Percentiles rank a stretch among this genome's conserved stretches.
phyloP scores from a whole-genome alignment of 2,888 invertebrate species.

The Macrophya annulata region DNA sequence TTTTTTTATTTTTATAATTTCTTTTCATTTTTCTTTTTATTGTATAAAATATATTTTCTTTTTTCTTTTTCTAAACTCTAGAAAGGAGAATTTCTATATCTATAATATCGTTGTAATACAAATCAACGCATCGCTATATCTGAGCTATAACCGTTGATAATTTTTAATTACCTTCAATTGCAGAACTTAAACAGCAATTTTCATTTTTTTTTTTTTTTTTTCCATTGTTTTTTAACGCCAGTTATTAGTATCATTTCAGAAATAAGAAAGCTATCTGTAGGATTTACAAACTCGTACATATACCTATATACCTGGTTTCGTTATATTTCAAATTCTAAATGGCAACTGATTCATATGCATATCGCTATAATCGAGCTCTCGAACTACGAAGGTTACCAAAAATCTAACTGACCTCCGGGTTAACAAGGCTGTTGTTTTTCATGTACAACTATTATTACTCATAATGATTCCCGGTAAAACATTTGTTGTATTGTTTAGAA shows the following conservation, averaged over 20 bases:
- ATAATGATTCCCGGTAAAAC: neutral
- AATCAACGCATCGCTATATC: no score
- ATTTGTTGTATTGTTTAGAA: no score
- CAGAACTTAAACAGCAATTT: no score
- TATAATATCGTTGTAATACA: no score
- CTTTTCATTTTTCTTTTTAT: neutral
- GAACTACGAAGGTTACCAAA: constrained; percentile 1
- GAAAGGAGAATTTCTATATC: no score
- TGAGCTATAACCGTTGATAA: no score
- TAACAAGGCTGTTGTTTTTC: constrained; percentile 32
- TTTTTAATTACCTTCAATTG: no score
- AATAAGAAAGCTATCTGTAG: neutral
- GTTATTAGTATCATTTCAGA: no score
- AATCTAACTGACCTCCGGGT: neutral
- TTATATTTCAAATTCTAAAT: neutral
- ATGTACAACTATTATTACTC: neutral
- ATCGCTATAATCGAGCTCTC: neutral
- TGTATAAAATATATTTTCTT: neutral
- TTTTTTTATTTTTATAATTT: neutral
- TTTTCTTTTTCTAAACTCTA: no score
- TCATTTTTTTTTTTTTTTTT: no score
- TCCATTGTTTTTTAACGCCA: no score
- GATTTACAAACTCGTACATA: neutral
- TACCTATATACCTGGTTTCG: neutral
- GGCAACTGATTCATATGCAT: neutral